These are phyloP conservation scores for Ceratitis capitata DNA, from an alignment of 1,140 invertebrate genomes.

Conservation along the genomic window DNA sequence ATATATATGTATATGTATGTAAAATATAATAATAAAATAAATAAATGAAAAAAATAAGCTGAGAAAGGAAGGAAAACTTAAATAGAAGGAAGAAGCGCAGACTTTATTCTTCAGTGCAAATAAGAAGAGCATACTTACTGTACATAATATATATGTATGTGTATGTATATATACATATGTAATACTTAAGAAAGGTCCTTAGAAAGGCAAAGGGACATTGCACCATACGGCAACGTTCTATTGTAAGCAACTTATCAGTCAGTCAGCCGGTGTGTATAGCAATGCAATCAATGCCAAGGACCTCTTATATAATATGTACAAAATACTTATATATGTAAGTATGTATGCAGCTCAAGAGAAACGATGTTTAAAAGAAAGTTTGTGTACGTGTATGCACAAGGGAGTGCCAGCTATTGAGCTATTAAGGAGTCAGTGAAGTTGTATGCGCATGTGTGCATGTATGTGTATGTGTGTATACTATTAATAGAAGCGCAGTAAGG, in stretches of 20 bases:
- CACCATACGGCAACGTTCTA: not conserved
- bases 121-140: no score
- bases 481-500: not conserved
- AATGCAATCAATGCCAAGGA: conserved; percentile 31
- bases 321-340: not conserved
- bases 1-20: no score
- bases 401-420: not conserved
- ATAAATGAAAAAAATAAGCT: not conserved
- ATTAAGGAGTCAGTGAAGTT: not conserved
- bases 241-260: not conserved
- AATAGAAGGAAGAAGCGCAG: not conserved
- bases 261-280: not conserved
- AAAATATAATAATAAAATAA: not conserved
- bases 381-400: not conserved
- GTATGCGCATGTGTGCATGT: not conserved
- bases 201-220: conserved; percentile 34
- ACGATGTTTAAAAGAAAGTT: no score
- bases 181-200: not conserved
- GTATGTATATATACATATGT: no score
- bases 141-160: no score
- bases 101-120: conserved; percentile 4
- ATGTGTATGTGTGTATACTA: not conserved
- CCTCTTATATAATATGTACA: not conserved
- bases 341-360: not conserved
- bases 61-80: not conserved